These are phyloP conservation scores for Napeogenes sylphis DNA, from an alignment of 2,888 invertebrate species.

Conservation along the genomic window DNA sequence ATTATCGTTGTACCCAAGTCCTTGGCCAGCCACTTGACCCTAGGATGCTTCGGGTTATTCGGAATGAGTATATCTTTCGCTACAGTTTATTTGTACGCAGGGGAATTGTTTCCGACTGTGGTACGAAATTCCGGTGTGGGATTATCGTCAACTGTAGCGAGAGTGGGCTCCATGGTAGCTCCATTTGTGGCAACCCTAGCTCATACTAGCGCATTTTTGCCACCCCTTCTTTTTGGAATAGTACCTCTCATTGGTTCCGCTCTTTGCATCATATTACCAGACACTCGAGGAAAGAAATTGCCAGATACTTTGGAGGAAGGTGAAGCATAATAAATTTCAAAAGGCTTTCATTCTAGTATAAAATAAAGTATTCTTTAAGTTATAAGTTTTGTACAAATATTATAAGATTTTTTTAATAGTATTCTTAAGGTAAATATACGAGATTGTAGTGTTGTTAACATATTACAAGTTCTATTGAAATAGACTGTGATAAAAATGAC, in stretches of 20 bases:
- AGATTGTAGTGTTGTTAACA: constrained; percentile 7
- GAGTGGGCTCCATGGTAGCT: constrained; percentile 90
- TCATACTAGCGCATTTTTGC: constrained; percentile 77
- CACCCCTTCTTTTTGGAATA: constrained; percentile 85
- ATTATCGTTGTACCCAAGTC: constrained; percentile 76
- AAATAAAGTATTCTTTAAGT: constrained; percentile 9
- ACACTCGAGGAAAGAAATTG: constrained; percentile 85
- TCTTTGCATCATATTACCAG: constrained; percentile 84
- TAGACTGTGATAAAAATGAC: constrained; percentile 59
- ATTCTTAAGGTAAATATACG: background rate
- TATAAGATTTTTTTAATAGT: background rate
- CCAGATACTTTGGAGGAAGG: constrained; percentile 90
- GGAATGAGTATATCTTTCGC: constrained; percentile 91
- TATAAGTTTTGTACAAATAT: constrained; percentile 4
- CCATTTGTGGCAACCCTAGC: constrained; percentile 87
- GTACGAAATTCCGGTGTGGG: constrained; percentile 93
- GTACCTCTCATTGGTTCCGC: constrained; percentile 82
- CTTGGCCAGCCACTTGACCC: constrained; percentile 72
- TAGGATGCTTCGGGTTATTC: constrained; percentile 87
- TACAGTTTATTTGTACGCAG: constrained; percentile 90
- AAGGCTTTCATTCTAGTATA: background rate
- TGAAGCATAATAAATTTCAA: constrained; percentile 64
- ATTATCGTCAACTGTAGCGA: constrained; percentile 88
- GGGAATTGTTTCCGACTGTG: constrained; percentile 93
- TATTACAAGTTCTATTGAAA: constrained; percentile 40